Conservation (phyloP, 2,113 vertebrate species). For the Colistium nudipinnis region DNA sequence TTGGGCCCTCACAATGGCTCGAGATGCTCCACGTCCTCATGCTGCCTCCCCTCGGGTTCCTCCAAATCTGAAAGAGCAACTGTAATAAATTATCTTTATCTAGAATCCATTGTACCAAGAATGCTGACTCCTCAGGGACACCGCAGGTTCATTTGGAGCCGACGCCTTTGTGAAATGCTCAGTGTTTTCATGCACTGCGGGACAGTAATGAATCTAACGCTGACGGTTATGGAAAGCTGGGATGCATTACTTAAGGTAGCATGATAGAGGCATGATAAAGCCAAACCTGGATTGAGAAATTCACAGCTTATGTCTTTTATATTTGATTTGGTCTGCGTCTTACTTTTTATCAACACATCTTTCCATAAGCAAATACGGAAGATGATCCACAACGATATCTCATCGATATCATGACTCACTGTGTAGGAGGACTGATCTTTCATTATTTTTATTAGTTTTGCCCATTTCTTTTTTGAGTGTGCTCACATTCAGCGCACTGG, state of each 20-base stretch:
- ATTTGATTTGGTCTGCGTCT: no score
- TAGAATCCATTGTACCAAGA: slow-evolving; percentile 66
- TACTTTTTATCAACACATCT: neutral
- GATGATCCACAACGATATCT: neutral
- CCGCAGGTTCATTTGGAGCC: slow-evolving; percentile 31
- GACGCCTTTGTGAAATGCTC: slow-evolving; percentile 33
- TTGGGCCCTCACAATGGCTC: slow-evolving; percentile 32
- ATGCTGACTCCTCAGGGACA: slow-evolving; percentile 53
- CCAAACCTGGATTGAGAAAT: neutral
- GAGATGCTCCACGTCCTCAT: slow-evolving; percentile 24
- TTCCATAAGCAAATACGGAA: neutral
- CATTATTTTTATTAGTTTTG: neutral
- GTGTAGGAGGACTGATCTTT: neutral
- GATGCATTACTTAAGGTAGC: slow-evolving; percentile 2
- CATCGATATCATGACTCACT: no score
- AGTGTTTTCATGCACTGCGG: slow-evolving; percentile 26
- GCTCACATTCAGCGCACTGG: no score
- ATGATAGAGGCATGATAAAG: slow-evolving; percentile 11
- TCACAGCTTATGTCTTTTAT: neutral
- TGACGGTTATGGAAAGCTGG: slow-evolving; percentile 29
- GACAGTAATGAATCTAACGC: slow-evolving; percentile 38
- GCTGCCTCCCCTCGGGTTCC: slow-evolving; percentile 32
- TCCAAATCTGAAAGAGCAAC: slow-evolving; percentile 46
- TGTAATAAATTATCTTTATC: slow-evolving; percentile 75
- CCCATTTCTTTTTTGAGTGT: neutral